Conservation (phyloP, 2,797 vertebrate genomes). For the Lutjanus campechanus region DNA sequence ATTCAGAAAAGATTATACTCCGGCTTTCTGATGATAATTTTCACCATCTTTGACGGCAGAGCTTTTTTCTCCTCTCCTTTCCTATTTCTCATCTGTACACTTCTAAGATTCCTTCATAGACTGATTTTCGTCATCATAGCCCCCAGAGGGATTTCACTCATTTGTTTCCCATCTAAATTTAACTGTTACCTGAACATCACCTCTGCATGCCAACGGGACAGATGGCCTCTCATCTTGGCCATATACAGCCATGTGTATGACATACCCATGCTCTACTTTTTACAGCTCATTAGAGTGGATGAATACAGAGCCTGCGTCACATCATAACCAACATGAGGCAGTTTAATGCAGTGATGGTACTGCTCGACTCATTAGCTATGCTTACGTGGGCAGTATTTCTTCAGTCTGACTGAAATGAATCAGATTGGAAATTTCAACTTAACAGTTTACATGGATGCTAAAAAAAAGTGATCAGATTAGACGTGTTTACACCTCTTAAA, state of each 20-base stretch:
- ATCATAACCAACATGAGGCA: slow-evolving; percentile 30
- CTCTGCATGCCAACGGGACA: slow-evolving; percentile 60
- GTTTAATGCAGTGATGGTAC: slow-evolving; percentile 28
- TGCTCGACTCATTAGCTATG: not conserved
- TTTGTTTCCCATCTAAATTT: slow-evolving; percentile 50
- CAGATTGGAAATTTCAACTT: no score
- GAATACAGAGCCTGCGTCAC: slow-evolving; percentile 25
- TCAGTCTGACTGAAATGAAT: no score
- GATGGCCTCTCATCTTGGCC: slow-evolving; percentile 49
- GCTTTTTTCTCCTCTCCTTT: slow-evolving; percentile 20
- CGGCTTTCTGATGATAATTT: slow-evolving; percentile 84
- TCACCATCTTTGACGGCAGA: slow-evolving; percentile 73
- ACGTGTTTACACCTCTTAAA: no score
- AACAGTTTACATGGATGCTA: no score
- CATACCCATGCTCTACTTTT: slow-evolving; percentile 3
- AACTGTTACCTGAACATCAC: slow-evolving; percentile 56
- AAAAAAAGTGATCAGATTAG: not conserved
- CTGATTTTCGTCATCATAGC: slow-evolving; percentile 33
- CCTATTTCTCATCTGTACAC: slow-evolving; percentile 48
- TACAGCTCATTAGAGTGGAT: slow-evolving; percentile 41
- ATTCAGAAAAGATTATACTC: slow-evolving; percentile 84
- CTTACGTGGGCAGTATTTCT: no score
- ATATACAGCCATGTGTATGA: slow-evolving; percentile 10
- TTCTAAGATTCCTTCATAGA: slow-evolving; percentile 59
- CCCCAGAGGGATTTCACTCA: slow-evolving; percentile 35